Conservation (phyloP, 2,113 vertebrate genomes). For the Gasterosteus aculeatus region DNA sequence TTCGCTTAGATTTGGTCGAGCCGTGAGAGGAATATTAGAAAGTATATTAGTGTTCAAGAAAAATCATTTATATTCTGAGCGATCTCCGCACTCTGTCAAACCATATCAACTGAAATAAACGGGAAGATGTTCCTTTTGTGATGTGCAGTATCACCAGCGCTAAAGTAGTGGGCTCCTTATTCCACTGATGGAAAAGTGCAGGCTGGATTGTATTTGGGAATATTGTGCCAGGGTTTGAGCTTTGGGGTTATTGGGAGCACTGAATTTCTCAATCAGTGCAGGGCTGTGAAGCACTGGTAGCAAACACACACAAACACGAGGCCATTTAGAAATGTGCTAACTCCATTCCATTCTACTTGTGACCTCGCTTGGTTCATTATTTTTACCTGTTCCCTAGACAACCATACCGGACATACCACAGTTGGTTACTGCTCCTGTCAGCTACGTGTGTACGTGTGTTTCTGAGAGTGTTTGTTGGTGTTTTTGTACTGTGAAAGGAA, state of each 20-base stretch:
- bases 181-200: neutral
- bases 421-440: slow-evolving; percentile 48
- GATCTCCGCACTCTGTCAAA: neutral
- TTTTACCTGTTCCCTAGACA: slow-evolving; percentile 48
- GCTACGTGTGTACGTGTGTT: neutral
- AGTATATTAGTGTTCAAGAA: neutral
- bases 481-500: slow-evolving; percentile 21
- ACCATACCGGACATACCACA: slow-evolving; percentile 47
- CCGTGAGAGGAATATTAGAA: neutral
- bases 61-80: neutral
- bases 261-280: slow-evolving; percentile 26
- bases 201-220: neutral
- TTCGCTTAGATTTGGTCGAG: neutral
- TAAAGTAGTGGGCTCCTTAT: neutral
- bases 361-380: slow-evolving; percentile 32
- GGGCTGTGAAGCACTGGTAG: neutral
- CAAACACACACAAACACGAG: neutral
- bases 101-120: neutral
- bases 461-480: slow-evolving; percentile 1
- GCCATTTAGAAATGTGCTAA: slow-evolving; percentile 30
- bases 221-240: slow-evolving; percentile 1
- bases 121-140: neutral
- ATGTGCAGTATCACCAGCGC: neutral
- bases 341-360: slow-evolving; percentile 20
- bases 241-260: neutral